Evolutionary conservation across 2,113 vertebrate genomes (phyloP), one percentile per base, ranked within the genome.

Genomic region (Sinosuthora webbiana): DNA sequence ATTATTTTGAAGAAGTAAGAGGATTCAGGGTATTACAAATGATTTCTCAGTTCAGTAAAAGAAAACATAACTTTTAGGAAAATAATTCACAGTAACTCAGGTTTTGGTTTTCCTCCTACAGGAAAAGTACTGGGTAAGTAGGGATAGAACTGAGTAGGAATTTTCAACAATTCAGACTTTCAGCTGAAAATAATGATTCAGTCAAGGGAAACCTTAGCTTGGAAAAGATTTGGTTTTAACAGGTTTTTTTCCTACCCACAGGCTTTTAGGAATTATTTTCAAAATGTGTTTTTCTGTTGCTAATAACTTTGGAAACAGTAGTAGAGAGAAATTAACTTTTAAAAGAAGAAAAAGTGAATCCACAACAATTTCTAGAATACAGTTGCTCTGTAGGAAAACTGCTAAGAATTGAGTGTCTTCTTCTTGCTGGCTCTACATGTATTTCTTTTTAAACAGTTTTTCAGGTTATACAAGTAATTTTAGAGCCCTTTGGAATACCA

Each of bases 161-260:
- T 89, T 89, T 94, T 94, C 69, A 94, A 94, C 94, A 96, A 91
- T 91, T 89, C 80, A 87, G 89, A 96, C 95, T 94, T 96, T 97
- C 93, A 97, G 69, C 39, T 84, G 83, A 95, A 96, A 96, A 90
- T 78, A 96, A 80, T 0, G 21, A 87, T 89, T 84, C 57, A 94
- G 91, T 92, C 69, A 94, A 94, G 13, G 22, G 33, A 92, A 92
- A 77, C 1, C 42, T 78, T 87, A 56, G 33, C 69, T 67, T 83
- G 93, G 80, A 87, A 95, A 92, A 92, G 44, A 67, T 63, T 77
- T 77, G 15, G 15, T 67, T 92, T 90, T 83, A 75, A 87, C 64
- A 73, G 39, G 1, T 65, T 74, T 89, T 94, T 94, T 94, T 69
- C 63, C 44, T 93, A 67, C 17, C 27, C 64, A 57, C 42, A 75